These are phyloP conservation scores for Coptotermes formosanus DNA, from an alignment of 1,140 invertebrate genomes.

Conservation along the genomic window DNA sequence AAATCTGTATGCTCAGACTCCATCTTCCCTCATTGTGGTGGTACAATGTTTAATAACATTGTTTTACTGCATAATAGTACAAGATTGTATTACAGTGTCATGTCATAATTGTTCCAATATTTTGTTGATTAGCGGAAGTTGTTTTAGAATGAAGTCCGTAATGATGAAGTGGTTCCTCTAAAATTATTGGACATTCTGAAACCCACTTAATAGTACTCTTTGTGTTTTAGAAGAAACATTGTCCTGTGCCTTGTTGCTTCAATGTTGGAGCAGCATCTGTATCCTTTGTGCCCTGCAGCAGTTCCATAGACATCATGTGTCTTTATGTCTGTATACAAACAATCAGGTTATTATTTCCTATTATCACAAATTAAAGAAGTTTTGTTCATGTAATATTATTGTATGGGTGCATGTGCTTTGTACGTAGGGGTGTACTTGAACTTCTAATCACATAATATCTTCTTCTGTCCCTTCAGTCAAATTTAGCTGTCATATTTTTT, in stretches of 20 bases:
- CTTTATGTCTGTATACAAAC: not conserved
- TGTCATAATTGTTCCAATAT: not conserved
- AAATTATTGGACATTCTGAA: not conserved
- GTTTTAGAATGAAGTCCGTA: not conserved
- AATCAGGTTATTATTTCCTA: not conserved
- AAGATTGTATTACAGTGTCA: slow-evolving; percentile 4
- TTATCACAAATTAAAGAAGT: slow-evolving; percentile 2
- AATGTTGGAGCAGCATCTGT: not conserved
- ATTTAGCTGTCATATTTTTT: not conserved
- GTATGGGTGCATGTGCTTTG: not conserved
- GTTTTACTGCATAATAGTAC: not conserved
- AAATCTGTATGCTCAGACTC: not conserved
- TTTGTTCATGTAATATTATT: not conserved
- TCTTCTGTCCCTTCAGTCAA: not conserved
- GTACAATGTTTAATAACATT: not conserved
- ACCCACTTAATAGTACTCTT: not conserved
- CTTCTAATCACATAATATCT: not conserved
- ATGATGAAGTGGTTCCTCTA: not conserved
- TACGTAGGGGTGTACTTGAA: not conserved
- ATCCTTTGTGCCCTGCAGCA: not conserved
- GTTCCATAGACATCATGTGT: not conserved
- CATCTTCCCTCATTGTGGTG: not conserved
- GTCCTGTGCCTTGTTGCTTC: not conserved
- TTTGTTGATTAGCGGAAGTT: not conserved
- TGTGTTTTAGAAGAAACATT: not conserved